Evolutionary conservation across 1,140 invertebrate genomes (phyloP), one percentile per base, ranked within the genome.

Genomic region (Magallana gigas): DNA sequence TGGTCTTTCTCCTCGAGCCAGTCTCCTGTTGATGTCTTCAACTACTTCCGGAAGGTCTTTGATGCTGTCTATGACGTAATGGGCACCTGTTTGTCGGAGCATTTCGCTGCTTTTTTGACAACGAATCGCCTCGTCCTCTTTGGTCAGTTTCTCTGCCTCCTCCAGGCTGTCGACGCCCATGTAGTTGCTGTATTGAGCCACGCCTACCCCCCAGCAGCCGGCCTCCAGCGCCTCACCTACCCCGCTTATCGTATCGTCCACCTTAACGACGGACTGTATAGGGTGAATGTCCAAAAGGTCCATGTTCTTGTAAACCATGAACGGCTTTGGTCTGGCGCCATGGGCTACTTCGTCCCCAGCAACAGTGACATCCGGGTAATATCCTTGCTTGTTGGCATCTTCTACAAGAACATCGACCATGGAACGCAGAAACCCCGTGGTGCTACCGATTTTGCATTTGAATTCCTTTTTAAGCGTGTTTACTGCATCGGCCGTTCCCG

Each of bases 131-230:
- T 95, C 92, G 23, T 95, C 94, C 59, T 92, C 92, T 1, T 59
- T 64, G n/a, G 91, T 86, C 23, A 95, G 89, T 59, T 88, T 71
- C 9, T 85, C 89, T 81, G 92, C 92, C 12, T 95, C 90, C 88
- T 95, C 94, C 23, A 93, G 84, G 68, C 91, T 93, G 83, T 94
- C 89, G n/a, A 95, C 89, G 48, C 93, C 92, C 92, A 95, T 94
- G 89, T 95, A 95, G 87, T 95, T 95, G 84, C 94, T 94, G 91
- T 95, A 93, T 60, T 91, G 87, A 48, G 94, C 93, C 60, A 95
- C 93, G 23, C 94, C 95, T 1, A 95, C 93, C 3, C 94, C 94
- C 95, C 95, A 95, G 85, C 94, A 95, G 9, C 95, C 95, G 5
- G 94, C 95, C 29, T 94, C 88, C 7, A 94, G 85, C 14, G 95